Percentiles rank a stretch among this genome's conserved stretches.
phyloP scores from a whole-genome alignment of 2,797 vertebrate species.

The Apodemus agrarius region DNA sequence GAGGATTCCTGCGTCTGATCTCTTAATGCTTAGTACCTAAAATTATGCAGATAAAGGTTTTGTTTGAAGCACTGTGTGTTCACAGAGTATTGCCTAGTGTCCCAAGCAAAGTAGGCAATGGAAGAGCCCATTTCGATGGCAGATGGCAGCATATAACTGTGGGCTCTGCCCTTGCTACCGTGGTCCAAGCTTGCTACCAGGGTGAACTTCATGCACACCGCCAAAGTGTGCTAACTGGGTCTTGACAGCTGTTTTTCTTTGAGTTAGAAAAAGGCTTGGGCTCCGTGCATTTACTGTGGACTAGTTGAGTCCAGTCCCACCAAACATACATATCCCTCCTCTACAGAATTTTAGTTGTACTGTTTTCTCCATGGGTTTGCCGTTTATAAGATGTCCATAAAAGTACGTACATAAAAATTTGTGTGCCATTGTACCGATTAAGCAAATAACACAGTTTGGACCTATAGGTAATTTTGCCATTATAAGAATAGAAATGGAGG shows the following conservation, averaged over 20 bases:
- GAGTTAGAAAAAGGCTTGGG: background rate
- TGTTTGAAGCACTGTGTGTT: background rate
- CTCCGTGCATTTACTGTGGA: background rate
- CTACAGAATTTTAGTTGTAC: background rate
- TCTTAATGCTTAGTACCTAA: background rate
- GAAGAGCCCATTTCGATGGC: background rate
- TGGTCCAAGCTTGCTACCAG: background rate
- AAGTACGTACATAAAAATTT: background rate
- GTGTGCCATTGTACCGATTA: background rate
- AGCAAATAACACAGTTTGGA: background rate
- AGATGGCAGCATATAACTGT: background rate
- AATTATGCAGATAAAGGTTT: background rate
- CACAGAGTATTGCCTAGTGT: background rate
- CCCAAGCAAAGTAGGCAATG: background rate
- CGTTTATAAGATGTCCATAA: background rate
- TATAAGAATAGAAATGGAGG: background rate
- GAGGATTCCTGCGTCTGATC: background rate
- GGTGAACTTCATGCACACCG: background rate
- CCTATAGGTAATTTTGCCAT: constrained; percentile 8
- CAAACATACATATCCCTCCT: background rate
- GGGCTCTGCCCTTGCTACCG: background rate
- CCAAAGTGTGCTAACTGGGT: background rate
- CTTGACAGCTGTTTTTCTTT: background rate
- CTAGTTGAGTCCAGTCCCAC: background rate
- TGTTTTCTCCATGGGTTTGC: background rate